Percentiles rank a stretch among this genome's conserved stretches.
These are phyloP conservation scores for Callithrix jacchus DNA, from an alignment of 2,113 vertebrate genomes.

Conservation along the genomic window DNA sequence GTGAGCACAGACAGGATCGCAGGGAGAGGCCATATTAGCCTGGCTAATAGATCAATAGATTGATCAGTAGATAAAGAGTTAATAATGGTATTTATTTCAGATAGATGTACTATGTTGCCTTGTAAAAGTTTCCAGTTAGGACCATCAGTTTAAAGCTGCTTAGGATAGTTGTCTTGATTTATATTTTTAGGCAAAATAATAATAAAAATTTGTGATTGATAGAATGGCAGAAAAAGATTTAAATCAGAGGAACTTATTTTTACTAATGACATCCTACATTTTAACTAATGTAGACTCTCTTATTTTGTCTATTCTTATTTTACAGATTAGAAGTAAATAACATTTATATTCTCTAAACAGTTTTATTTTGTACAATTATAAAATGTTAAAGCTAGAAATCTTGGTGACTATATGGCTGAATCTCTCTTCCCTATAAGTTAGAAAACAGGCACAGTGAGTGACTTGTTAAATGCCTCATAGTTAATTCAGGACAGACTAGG, in stretches of 20 bases:
- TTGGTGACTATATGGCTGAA: background rate
- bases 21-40: too few relatives aligned
- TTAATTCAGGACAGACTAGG: background rate
- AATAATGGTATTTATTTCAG: conserved; percentile 16
- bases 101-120: background rate
- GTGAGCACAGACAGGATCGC: too few relatives aligned
- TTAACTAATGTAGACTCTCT: background rate
- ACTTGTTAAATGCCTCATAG: background rate
- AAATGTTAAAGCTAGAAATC: background rate
- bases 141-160: background rate
- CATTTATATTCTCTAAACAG: background rate
- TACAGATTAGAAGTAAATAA: background rate
- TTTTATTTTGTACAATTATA: background rate
- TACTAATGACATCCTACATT: background rate
- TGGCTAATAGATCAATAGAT: background rate
- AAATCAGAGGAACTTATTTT: background rate
- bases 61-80: background rate
- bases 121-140: background rate
- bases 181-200: background rate
- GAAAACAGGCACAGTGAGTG: background rate
- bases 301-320: background rate
- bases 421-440: background rate
- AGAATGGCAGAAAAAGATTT: background rate
- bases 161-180: background rate
- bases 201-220: background rate